A percentile compares a stretch with the other conserved stretches of the same genome.
Evolutionary conservation across 2,888 invertebrate genomes (phyloP).

Genomic region (Biston betularia): DNA sequence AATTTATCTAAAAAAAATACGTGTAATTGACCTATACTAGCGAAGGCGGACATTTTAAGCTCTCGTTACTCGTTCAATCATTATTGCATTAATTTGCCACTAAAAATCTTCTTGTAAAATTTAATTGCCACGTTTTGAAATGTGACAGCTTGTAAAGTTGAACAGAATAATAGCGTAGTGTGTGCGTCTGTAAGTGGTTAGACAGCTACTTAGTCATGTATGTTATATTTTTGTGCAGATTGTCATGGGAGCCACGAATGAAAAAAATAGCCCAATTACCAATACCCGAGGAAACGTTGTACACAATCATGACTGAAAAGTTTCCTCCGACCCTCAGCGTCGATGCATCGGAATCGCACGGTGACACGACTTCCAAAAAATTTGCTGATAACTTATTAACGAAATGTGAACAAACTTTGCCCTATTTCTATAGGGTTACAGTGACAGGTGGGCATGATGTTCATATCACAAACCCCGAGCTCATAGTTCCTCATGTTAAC

Average conservation of each 20-base stretch:
- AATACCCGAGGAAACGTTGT: slow-evolving; percentile 58
- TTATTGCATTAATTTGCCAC: too few species aligned
- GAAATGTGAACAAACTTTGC: slow-evolving; percentile 52
- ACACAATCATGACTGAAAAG: slow-evolving; percentile 49
- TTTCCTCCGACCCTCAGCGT: slow-evolving; percentile 61
- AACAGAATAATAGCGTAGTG: too few species aligned
- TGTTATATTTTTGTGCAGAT: slow-evolving; percentile 46
- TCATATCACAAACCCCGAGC: slow-evolving; percentile 84
- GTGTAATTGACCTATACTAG: too few species aligned
- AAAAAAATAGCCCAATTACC: slow-evolving; percentile 52
- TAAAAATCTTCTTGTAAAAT: too few species aligned
- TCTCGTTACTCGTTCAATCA: too few species aligned
- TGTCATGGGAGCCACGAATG: slow-evolving; percentile 67
- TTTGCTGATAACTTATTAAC: slow-evolving; percentile 52
- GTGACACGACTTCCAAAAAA: slow-evolving; percentile 35
- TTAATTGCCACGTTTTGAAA: too few species aligned
- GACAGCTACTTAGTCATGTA: background rate
- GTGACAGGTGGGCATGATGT: slow-evolving; percentile 86
- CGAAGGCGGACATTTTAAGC: too few species aligned
- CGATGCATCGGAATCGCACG: slow-evolving; percentile 51
- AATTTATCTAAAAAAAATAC: background rate
- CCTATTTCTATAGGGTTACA: slow-evolving; percentile 48
- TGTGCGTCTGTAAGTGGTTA: background rate
- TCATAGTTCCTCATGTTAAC: slow-evolving; percentile 66
- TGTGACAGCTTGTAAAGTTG: too few species aligned